Evolutionary conservation across 2,888 invertebrate genomes (phyloP).

Genomic region (Siphonodentalium dalli): DNA sequence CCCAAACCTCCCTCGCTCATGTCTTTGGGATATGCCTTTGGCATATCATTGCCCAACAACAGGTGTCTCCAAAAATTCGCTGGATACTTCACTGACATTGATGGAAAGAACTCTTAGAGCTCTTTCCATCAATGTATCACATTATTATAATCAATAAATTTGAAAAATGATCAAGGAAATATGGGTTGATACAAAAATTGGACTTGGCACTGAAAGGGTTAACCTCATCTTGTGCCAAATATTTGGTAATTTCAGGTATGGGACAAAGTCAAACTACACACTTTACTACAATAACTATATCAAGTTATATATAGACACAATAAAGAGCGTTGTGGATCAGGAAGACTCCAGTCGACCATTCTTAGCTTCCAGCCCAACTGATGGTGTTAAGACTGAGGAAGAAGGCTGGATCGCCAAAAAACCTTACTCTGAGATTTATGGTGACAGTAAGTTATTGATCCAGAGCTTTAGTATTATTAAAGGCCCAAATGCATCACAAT

Average conservation of each 20-base stretch:
- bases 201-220: no score
- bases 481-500: no score
- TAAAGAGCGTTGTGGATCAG: slow-evolving; percentile 33
- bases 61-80: not conserved
- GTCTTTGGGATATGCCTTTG: no score
- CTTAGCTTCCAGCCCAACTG: slow-evolving; percentile 85
- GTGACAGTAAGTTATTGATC: slow-evolving; percentile 76
- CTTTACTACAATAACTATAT: slow-evolving; percentile 76
- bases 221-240: not conserved
- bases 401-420: slow-evolving; percentile 81
- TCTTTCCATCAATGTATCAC: no score
- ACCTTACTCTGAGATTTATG: slow-evolving; percentile 81
- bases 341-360: slow-evolving; percentile 71
- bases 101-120: no score
- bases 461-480: no score
- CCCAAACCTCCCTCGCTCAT: no score
- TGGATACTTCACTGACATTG: not conserved
- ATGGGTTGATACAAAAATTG: no score
- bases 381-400: slow-evolving; percentile 58
- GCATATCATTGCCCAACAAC: no score
- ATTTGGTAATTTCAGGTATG: slow-evolving; percentile 29
- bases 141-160: no score
- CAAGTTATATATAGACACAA: slow-evolving; percentile 71
- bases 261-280: slow-evolving; percentile 73
- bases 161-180: no score